Base-by-base conservation (phyloP, 2,797 vertebrate species). In the Tenualosa thibaudeaui region DNA sequence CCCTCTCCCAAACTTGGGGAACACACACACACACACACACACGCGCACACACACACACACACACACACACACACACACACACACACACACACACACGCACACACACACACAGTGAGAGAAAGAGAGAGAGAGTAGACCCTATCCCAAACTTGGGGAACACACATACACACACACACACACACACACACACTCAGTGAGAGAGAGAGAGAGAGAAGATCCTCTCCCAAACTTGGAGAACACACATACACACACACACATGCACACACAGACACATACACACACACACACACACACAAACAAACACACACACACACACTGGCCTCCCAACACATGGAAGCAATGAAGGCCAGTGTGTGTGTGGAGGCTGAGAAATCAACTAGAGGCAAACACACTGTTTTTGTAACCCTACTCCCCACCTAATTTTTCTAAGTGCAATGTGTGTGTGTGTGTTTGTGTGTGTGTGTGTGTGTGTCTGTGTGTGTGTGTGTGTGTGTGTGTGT, bases 341-440 rank as follows among this genome's bases (percentile, higher is more conserved):
- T 19, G 81, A 62, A 81, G 81, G 75, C 60, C 60, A 65, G 60
- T 26, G 82, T 62, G 58, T 62, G 68, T 78, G 81, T 26, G 26
- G 17, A 78, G 49, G 58, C 24, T 51, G 56, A 81, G 81, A 65
- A 24, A 65, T 65, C 62, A 65, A 65, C 24, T 26, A 9, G 60
- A 65, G 60, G 60, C 60, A 86, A 86, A 31, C 43, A 82, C 78
- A 49, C 81, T 85, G 65, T 88, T 87, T 82, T 87, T 85, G 24
- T 84, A 81, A 87, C 83, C 83, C 85, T 81, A 65, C 85, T 83
- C 65, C 83, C 75, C 19, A 83, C 58, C 56, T 86, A 56, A 2
- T 87, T 87, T 85, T 10, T 83, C 26, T 53, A 86, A 88, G 62
- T 13, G 43, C 86, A 5, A 22, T 22, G 46, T 60, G 53, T 82